phyloP scores from a whole-genome alignment of 2,113 vertebrate species.

The Oreochromis aureus region DNA sequence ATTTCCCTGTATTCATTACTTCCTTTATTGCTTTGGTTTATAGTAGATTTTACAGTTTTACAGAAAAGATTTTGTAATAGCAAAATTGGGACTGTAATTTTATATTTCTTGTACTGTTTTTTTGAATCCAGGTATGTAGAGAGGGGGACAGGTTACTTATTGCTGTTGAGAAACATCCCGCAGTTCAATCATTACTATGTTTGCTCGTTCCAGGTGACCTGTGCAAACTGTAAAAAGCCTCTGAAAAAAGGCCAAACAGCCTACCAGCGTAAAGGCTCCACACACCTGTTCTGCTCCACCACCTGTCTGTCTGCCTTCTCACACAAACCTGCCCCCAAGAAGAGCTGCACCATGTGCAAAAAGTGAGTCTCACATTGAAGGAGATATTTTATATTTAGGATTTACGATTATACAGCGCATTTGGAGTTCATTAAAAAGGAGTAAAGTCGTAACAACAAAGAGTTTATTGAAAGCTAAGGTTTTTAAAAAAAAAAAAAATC shows the following conservation, averaged over 20 bases:
- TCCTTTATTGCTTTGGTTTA: neutral
- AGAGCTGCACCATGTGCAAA: conserved; percentile 99
- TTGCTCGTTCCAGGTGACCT: conserved; percentile 80
- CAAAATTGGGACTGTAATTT: neutral
- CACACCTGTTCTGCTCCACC: conserved; percentile 96
- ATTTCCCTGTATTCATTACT: neutral
- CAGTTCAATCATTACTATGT: neutral
- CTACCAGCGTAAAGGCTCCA: conserved; percentile 96
- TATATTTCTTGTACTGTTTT: neutral
- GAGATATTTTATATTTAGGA: neutral
- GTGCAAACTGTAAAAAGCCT: conserved; percentile 96
- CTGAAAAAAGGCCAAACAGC: conserved; percentile 96
- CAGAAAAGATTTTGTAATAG: neutral
- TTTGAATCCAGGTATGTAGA: neutral
- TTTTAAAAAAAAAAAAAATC: neutral
- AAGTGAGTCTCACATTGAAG: conserved; percentile 74
- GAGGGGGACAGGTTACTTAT: neutral
- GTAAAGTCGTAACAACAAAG: neutral
- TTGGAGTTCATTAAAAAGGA: neutral
- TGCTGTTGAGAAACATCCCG: neutral
- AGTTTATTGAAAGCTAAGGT: neutral
- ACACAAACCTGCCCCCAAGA: conserved; percentile 96
- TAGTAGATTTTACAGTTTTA: neutral
- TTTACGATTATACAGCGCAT: neutral
- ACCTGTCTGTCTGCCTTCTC: conserved; percentile 95